A percentile compares a stretch with the other conserved stretches of the same genome.
These are phyloP conservation scores for Ochropacha duplaris DNA, from an alignment of 2,888 invertebrate species.

Conservation along the genomic window DNA sequence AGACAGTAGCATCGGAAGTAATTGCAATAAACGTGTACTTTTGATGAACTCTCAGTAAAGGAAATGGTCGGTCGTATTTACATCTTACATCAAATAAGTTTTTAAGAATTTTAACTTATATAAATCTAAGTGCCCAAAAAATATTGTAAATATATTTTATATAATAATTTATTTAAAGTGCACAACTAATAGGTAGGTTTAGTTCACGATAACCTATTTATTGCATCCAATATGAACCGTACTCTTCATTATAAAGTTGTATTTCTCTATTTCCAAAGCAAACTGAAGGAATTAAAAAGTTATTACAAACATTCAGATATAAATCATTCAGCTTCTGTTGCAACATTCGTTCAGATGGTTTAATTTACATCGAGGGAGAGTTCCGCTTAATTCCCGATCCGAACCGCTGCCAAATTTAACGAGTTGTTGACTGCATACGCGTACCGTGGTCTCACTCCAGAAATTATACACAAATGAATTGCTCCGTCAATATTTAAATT, in stretches of 20 bases:
- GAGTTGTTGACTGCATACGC: conserved; percentile 34
- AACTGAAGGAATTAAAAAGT: conserved; percentile 54
- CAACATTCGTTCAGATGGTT: conserved; percentile 54
- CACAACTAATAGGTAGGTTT: no score
- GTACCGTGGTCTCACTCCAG: conserved; percentile 7
- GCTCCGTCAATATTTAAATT: conserved; percentile 18
- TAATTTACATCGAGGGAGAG: conserved; percentile 56
- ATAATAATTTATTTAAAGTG: no score
- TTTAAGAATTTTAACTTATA: no score
- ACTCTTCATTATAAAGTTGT: conserved; percentile 1
- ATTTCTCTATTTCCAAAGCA: conserved; percentile 28
- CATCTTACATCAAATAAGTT: no score
- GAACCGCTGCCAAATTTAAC: conserved; percentile 33
- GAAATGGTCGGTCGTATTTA: no score
- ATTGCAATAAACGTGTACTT: no score
- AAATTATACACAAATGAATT: conserved; percentile 20
- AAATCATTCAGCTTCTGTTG: conserved; percentile 56
- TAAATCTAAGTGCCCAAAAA: no score
- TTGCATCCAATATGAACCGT: background rate
- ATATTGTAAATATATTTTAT: no score
- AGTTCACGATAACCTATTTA: no score
- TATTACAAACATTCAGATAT: conserved; percentile 50
- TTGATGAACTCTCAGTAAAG: no score
- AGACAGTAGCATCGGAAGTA: no score
- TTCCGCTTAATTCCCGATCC: conserved; percentile 49